Conservation (phyloP, 2,888 invertebrate species). For the Aphidoletes aphidimyza region DNA sequence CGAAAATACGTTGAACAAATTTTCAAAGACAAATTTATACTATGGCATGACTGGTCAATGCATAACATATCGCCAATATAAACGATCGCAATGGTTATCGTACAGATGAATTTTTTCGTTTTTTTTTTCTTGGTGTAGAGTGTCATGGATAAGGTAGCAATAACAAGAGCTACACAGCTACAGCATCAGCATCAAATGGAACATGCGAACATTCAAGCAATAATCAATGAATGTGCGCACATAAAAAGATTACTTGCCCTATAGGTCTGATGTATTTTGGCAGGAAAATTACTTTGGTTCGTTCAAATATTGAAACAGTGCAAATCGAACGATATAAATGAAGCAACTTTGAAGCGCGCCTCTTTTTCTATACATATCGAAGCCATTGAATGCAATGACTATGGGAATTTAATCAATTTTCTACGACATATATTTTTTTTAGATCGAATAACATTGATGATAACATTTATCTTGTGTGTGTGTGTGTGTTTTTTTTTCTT, state of each 20-base stretch:
- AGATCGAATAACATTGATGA: slow-evolving; percentile 13
- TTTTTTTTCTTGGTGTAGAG: too few relatives aligned
- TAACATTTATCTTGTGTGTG: too few relatives aligned
- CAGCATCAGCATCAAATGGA: not conserved
- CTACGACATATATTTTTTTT: slow-evolving; percentile 4
- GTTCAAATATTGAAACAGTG: slow-evolving; percentile 52
- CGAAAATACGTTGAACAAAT: not conserved
- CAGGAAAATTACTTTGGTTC: not conserved
- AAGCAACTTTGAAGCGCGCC: too few relatives aligned
- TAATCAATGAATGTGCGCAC: slow-evolving; percentile 2
- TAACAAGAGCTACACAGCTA: too few relatives aligned
- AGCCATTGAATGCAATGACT: not conserved
- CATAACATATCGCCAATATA: not conserved
- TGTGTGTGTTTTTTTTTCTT: not conserved
- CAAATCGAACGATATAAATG: slow-evolving; percentile 11
- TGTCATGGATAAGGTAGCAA: too few relatives aligned
- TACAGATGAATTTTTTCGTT: not conserved
- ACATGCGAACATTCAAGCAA: not conserved
- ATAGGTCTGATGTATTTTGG: slow-evolving; percentile 8
- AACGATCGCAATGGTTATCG: not conserved
- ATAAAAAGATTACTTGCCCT: slow-evolving; percentile 20
- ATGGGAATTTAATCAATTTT: slow-evolving; percentile 38
- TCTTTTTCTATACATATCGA: not conserved
- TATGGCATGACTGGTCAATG: not conserved
- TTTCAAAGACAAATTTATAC: slow-evolving; percentile 38